A percentile compares a stretch with the other conserved stretches of the same genome.
Conservation (phyloP, 2,888 invertebrate species). For the Drosophila parthenogenetica region DNA sequence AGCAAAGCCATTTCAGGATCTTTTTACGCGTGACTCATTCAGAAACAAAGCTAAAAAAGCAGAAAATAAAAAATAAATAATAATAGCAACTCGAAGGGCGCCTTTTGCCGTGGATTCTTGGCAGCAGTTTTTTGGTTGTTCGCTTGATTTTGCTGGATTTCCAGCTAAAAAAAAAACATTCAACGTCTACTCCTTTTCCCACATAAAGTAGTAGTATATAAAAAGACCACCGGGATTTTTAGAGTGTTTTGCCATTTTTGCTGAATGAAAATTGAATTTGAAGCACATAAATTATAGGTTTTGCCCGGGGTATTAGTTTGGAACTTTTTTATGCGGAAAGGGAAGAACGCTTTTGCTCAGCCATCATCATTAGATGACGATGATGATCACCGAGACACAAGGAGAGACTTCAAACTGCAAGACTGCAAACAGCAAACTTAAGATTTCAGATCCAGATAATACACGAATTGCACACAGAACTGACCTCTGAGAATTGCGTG, state of each 20-base stretch:
- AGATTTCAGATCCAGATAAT: slow-evolving; percentile 40
- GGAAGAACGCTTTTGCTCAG: slow-evolving; percentile 18
- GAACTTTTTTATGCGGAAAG: slow-evolving; percentile 62
- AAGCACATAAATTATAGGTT: slow-evolving; percentile 75
- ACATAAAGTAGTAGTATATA: slow-evolving; percentile 24
- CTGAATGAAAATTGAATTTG: slow-evolving; percentile 77
- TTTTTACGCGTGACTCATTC: slow-evolving; percentile 53
- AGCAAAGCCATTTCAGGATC: slow-evolving; percentile 46
- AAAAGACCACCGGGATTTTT: slow-evolving; percentile 62
- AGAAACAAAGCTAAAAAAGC: slow-evolving; percentile 17
- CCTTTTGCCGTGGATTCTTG: slow-evolving; percentile 37
- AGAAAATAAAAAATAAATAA: slow-evolving; percentile 3
- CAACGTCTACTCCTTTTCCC: slow-evolving; percentile 50
- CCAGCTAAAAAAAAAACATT: slow-evolving; percentile 39
- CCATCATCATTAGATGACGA: slow-evolving; percentile 61
- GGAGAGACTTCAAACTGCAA: slow-evolving; percentile 15
- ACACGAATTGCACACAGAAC: slow-evolving; percentile 17
- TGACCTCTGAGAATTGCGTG: slow-evolving; percentile 62
- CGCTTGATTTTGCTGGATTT: slow-evolving; percentile 1
- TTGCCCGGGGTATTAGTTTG: slow-evolving; percentile 54
- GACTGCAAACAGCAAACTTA: slow-evolving; percentile 13
- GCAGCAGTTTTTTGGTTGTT: slow-evolving; percentile 27
- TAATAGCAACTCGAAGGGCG: slow-evolving; percentile 36
- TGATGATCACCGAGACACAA: slow-evolving; percentile 31
- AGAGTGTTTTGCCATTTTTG: slow-evolving; percentile 61